These are phyloP conservation scores for Ctena decussata DNA, from an alignment of 2,888 invertebrate genomes.

Conservation along the genomic window DNA sequence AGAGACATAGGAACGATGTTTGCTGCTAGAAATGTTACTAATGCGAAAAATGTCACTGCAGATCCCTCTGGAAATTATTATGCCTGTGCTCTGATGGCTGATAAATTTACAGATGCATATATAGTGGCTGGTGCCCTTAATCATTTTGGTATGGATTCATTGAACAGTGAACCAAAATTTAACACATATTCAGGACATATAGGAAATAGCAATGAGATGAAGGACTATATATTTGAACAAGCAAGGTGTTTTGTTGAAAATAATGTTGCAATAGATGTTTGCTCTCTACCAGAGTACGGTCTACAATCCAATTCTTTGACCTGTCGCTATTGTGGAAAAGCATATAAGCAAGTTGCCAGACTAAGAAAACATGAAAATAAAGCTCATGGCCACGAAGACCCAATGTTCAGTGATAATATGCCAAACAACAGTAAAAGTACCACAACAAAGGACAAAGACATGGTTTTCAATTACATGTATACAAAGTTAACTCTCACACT, in stretches of 20 bases:
- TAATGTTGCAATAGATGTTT: background rate
- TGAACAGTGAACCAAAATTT: background rate
- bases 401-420: background rate
- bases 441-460: background rate
- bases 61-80: background rate
- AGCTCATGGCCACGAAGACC: constrained; percentile 23
- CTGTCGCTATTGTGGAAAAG: constrained; percentile 34
- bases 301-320: constrained; percentile 7
- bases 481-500: constrained; percentile 19
- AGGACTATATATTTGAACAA: background rate
- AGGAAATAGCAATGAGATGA: background rate
- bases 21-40: background rate
- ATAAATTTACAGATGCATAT: background rate
- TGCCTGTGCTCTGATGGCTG: background rate
- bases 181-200: background rate
- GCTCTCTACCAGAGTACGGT: constrained; percentile 13
- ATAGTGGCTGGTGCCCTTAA: background rate
- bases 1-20: background rate
- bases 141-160: background rate
- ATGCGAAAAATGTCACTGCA: background rate
- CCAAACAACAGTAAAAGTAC: background rate
- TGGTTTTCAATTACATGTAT: constrained; percentile 24
- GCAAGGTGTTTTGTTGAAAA: background rate
- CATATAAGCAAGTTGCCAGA: constrained; percentile 21
- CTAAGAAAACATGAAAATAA: constrained; percentile 35